These are phyloP conservation scores for Drosophila recens DNA, from an alignment of 2,888 invertebrate genomes.

Conservation along the genomic window DNA sequence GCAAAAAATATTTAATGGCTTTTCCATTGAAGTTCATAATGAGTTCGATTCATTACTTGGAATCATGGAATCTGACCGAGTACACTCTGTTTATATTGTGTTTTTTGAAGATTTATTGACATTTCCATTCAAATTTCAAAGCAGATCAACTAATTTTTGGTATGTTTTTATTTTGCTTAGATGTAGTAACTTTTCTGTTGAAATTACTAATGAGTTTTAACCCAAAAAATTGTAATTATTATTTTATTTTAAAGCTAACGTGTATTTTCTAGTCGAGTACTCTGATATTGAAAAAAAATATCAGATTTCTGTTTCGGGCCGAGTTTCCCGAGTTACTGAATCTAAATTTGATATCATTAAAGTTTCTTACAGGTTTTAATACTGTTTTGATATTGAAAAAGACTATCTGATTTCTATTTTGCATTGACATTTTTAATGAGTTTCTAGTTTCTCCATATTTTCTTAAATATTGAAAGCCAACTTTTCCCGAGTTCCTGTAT, in stretches of 20 bases:
- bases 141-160: background rate
- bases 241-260: background rate
- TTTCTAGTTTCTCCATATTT: no score
- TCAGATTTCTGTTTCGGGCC: no score
- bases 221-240: background rate
- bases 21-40: constrained; percentile 13
- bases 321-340: no score
- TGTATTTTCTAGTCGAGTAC: background rate
- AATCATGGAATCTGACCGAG: background rate
- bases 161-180: background rate
- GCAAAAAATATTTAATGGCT: constrained; percentile 3
- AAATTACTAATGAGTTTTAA: background rate
- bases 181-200: background rate
- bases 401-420: background rate
- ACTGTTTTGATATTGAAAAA: no score
- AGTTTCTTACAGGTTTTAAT: no score
- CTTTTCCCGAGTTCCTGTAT: no score
- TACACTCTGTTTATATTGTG: background rate
- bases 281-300: background rate
- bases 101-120: background rate
- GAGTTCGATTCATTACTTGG: background rate
- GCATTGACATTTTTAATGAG: background rate
- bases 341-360: no score
- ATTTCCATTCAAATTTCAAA: background rate
- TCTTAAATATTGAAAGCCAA: no score